phyloP scores from a whole-genome alignment of 2,888 invertebrate genomes.

The Watsonalla cultraria region DNA sequence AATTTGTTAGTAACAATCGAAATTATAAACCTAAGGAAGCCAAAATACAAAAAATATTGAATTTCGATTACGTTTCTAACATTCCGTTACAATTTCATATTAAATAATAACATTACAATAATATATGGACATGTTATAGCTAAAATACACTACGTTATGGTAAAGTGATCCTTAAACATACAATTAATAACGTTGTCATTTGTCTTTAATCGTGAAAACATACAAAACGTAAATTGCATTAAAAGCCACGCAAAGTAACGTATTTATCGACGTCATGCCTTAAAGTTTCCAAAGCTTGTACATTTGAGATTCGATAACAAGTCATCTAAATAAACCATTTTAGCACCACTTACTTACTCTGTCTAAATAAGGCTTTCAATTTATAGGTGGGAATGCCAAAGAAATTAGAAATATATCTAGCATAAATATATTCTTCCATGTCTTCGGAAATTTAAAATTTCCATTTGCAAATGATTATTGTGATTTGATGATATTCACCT shows the following conservation, averaged over 20 bases:
- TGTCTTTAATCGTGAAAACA: constrained; percentile 1
- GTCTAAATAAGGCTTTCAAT: constrained; percentile 19
- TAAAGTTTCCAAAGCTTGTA: no score
- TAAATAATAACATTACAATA: constrained; percentile 55
- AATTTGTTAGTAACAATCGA: constrained; percentile 4
- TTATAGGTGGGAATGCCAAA: constrained; percentile 35
- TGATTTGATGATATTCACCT: no score
- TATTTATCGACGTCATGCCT: not conserved
- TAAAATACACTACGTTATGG: constrained; percentile 51
- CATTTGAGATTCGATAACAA: not conserved
- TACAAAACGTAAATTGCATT: not conserved
- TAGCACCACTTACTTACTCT: constrained; percentile 35
- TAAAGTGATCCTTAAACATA: constrained; percentile 46
- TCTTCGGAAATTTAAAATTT: no score
- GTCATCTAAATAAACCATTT: constrained; percentile 7
- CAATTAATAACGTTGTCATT: constrained; percentile 9
- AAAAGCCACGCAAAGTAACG: not conserved
- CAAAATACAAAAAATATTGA: constrained; percentile 41
- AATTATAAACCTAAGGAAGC: constrained; percentile 40
- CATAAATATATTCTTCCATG: not conserved
- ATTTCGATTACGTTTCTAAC: constrained; percentile 24
- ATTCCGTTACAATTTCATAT: constrained; percentile 40
- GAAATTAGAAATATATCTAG: constrained; percentile 2
- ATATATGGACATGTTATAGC: constrained; percentile 34
- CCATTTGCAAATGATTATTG: no score